Evolutionary conservation across 2,888 invertebrate species (phyloP).

Genomic region (Scaptomyza parva): DNA sequence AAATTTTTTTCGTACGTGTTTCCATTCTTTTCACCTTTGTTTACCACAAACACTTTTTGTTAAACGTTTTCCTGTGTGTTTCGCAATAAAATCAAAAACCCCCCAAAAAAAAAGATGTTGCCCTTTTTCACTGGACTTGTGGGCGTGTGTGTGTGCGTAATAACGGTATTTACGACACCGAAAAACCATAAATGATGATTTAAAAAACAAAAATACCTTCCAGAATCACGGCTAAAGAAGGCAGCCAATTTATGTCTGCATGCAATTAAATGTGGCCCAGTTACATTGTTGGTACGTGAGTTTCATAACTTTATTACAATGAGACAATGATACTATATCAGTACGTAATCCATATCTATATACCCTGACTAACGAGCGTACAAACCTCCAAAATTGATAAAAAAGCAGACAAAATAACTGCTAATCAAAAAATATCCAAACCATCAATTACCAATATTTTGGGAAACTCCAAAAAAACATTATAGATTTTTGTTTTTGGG

Average conservation of each 20-base stretch:
- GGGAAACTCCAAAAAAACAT: conserved; percentile 19
- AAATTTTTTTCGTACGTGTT: conserved; percentile 62
- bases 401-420: neutral
- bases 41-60: conserved; percentile 10
- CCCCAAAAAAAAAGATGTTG: conserved; percentile 23
- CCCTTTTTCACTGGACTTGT: conserved; percentile 32
- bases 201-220: conserved; percentile 43
- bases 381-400: conserved; percentile 34
- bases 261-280: conserved; percentile 50
- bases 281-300: conserved; percentile 28
- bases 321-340: conserved; percentile 1
- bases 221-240: conserved; percentile 6
- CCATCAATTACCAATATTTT: conserved; percentile 26
- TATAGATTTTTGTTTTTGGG: neutral
- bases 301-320: conserved; percentile 1
- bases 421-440: conserved; percentile 1
- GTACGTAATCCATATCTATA: conserved; percentile 6
- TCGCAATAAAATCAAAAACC: conserved; percentile 57
- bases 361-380: conserved; percentile 13
- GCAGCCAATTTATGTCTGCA: conserved; percentile 55
- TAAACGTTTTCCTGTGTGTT: conserved; percentile 47
- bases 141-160: conserved; percentile 49
- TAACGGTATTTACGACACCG: conserved; percentile 63
- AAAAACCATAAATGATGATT: conserved; percentile 64
- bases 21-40: conserved; percentile 9